Percentiles rank a stretch among this genome's conserved stretches.
phyloP scores from a whole-genome alignment of 2,797 vertebrate species.

The Schizopygopsis pylzovi region DNA sequence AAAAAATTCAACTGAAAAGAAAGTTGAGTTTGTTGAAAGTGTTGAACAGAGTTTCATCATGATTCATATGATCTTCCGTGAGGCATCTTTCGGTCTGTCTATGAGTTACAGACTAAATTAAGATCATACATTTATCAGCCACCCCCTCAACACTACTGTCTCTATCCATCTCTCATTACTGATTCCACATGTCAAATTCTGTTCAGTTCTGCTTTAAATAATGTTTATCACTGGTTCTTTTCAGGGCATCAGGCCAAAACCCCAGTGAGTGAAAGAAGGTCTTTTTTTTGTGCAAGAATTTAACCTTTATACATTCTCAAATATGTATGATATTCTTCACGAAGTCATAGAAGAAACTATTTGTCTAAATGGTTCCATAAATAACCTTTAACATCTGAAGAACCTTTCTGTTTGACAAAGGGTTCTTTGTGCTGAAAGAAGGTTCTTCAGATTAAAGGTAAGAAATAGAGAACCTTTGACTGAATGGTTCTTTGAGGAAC shows the following conservation, averaged over 20 bases:
- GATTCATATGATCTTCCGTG: neutral
- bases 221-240: neutral
- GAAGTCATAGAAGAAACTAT: too few relatives aligned
- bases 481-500: too few relatives aligned
- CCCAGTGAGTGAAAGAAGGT: neutral
- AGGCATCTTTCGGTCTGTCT: neutral
- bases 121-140: neutral
- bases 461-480: too few relatives aligned
- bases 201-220: neutral
- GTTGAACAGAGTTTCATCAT: neutral
- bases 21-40: neutral
- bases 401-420: too few relatives aligned
- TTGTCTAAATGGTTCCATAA: too few relatives aligned
- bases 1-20: neutral
- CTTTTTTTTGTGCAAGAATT: neutral
- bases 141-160: slow-evolving; percentile 26
- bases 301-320: too few relatives aligned
- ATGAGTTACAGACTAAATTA: slow-evolving; percentile 17
- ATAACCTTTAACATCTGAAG: too few relatives aligned
- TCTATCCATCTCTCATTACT: neutral
- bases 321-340: too few relatives aligned
- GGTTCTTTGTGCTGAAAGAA: too few relatives aligned
- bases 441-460: too few relatives aligned
- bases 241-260: neutral
- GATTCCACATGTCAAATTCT: neutral